Conservation (phyloP, 2,888 invertebrate species). For the Melanostoma scalare region DNA sequence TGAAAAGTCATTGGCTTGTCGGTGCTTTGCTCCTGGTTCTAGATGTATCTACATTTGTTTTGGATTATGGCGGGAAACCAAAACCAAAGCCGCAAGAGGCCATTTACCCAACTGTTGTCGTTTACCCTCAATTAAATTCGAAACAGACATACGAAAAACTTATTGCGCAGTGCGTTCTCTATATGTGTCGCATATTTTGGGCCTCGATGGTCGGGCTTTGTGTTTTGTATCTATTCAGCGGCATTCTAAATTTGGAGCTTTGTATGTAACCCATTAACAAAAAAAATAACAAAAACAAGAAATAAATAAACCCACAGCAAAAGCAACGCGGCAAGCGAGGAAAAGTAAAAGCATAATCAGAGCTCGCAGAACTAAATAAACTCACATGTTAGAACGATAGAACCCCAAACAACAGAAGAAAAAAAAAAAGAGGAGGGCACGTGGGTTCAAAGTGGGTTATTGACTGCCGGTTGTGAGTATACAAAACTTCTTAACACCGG, state of each 20-base stretch:
- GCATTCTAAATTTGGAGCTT: constrained; percentile 20
- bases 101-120: constrained; percentile 64
- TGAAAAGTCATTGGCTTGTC: constrained; percentile 62
- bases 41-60: constrained; percentile 30
- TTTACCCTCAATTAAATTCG: constrained; percentile 63
- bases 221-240: neutral
- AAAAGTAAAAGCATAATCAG: constrained; percentile 60
- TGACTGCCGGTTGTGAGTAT: constrained; percentile 55
- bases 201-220: neutral
- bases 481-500: constrained; percentile 29
- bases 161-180: constrained; percentile 62
- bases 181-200: constrained; percentile 17
- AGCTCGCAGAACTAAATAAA: constrained; percentile 32
- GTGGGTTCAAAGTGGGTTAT: constrained; percentile 67
- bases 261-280: constrained; percentile 33
- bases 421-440: constrained; percentile 37
- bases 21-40: constrained; percentile 44
- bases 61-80: constrained; percentile 67
- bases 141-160: constrained; percentile 33
- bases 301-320: constrained; percentile 11
- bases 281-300: constrained; percentile 31
- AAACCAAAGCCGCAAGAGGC: constrained; percentile 64
- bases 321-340: neutral
- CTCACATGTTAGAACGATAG: constrained; percentile 22
- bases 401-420: neutral